Evolutionary conservation across 2,888 invertebrate species (phyloP), one percentile per base, ranked within the genome.

Genomic region (Camptogramma bilineatum): DNA sequence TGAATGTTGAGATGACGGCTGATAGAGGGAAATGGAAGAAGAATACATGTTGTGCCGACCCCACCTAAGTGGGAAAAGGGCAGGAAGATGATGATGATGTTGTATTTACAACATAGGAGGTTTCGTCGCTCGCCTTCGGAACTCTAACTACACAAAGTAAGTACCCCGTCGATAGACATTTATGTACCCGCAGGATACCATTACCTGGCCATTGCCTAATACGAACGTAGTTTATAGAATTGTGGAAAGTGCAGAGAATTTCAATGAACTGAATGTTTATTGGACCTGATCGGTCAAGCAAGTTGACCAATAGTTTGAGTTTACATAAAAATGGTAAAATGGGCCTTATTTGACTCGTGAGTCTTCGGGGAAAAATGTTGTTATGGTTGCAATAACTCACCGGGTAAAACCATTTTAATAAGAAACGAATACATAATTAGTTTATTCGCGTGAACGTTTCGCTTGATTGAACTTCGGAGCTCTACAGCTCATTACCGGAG

Each of bases 311-410:
- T 81, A 77, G 79, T 83, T 81, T 84, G 80, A 77, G 71, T 81
- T 28, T 28, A 4, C 82, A 78, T 81, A 28, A 83, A 88, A 89
- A 86, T 86, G 90, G 79, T 83, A 84, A 81, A 86, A 75, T 82
- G 83, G 74, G 83, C 79, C 72, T 73, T 76, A 80, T 76, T 73
- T 73, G 74, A n/a, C n/a, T n/a, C n/a, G 71, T 64, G 71, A 78
- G 72, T 73, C 83, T 87, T 80, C 76, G 63, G 72, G 73, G 79
- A 81, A 85, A 84, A 82, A 81, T 74, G 78, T 78, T 77, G 76
- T 78, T 61, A 74, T 75, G 76, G 77, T 78, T 75, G 17, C 17
- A 44, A 16, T 8, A 16, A 44, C 16, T 66, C 69, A 56, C 81
- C 31, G 47, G 55, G 52, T 34, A 48, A 56, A 56, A 48, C 48